Conservation (phyloP, 2,113 vertebrate genomes). For the Pagrus major region DNA sequence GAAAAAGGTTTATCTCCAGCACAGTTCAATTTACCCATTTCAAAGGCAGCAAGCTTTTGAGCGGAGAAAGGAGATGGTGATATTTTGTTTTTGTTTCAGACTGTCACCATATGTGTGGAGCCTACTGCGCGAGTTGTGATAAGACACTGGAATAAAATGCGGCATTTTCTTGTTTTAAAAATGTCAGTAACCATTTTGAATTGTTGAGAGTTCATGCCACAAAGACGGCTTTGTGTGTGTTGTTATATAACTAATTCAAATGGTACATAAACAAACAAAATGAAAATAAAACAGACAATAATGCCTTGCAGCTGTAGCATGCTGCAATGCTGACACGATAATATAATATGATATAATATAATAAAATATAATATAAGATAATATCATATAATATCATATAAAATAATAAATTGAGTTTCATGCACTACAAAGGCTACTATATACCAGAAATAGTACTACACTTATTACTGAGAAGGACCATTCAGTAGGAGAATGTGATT, state of each 20-base stretch:
- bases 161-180: conserved; percentile 11
- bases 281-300: conserved; percentile 14
- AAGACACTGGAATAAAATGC: conserved; percentile 54
- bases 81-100: conserved; percentile 18
- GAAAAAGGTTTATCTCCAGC: conserved; percentile 5
- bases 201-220: neutral
- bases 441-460: conserved; percentile 22
- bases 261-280: neutral
- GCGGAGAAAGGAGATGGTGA: conserved; percentile 2
- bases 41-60: conserved; percentile 31
- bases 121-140: conserved; percentile 38
- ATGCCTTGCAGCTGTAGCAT: neutral
- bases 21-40: neutral
- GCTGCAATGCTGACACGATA: neutral
- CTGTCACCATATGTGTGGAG: conserved; percentile 15
- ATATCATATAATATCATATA: conserved; percentile 20
- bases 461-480: conserved; percentile 13
- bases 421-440: conserved; percentile 20
- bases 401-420: neutral
- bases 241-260: conserved; percentile 12
- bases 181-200: conserved; percentile 14
- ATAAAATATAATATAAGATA: neutral
- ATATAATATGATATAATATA: conserved; percentile 27
- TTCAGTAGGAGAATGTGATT: conserved; percentile 34
- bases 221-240: conserved; percentile 17